Evolutionary conservation across 2,797 vertebrate genomes (phyloP).

Genomic region (Enteromius fasciolatus): DNA sequence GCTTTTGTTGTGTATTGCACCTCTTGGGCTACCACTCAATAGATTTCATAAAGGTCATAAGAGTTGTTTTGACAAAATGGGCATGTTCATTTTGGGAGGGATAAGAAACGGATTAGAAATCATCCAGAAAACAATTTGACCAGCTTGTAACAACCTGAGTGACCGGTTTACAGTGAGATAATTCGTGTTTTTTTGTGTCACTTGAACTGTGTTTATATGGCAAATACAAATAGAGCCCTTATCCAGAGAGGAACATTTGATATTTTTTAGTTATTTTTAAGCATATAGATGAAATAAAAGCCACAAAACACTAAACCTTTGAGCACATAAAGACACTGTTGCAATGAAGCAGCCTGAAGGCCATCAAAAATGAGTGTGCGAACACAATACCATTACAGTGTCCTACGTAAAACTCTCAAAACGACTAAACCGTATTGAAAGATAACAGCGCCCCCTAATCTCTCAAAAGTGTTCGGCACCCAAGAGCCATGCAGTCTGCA

Average conservation of each 20-base stretch:
- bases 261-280: background rate
- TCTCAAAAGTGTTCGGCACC: conserved; percentile 7
- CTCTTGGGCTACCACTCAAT: conserved; percentile 62
- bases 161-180: conserved; percentile 68
- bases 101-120: conserved; percentile 66
- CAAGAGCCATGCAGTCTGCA: conserved; percentile 16
- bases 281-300: background rate
- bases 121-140: conserved; percentile 64
- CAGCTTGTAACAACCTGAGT: conserved; percentile 63
- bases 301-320: background rate
- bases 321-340: background rate
- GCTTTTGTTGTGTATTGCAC: conserved; percentile 71
- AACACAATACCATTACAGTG: background rate
- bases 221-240: background rate
- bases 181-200: conserved; percentile 33
- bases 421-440: conserved; percentile 57
- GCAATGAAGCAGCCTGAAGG: background rate
- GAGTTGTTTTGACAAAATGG: conserved; percentile 74
- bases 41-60: conserved; percentile 70
- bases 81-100: conserved; percentile 74
- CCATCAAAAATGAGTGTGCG: background rate
- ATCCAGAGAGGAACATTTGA: background rate
- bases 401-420: background rate
- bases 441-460: conserved; percentile 29
- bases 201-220: background rate